Evolutionary conservation across 2,113 vertebrate genomes (phyloP).

Genomic region (Emydura subglobosa): DNA sequence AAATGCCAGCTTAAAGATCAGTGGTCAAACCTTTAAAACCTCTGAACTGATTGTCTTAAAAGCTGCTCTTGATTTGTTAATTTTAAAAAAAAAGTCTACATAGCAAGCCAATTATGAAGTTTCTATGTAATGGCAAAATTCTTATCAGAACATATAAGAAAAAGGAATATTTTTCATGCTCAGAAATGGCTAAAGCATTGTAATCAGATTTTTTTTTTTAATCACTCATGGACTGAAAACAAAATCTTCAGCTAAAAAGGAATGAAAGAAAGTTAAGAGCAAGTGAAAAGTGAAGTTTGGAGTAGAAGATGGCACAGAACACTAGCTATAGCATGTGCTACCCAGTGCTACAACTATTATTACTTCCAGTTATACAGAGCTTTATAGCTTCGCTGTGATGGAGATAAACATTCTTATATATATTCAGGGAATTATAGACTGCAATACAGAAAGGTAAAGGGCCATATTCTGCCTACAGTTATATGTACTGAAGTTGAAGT

Average conservation of each 20-base stretch:
- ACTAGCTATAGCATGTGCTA: neutral
- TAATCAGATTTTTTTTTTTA: too few species aligned
- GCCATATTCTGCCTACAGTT: neutral
- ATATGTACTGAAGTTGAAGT: neutral
- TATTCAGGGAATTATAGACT: neutral
- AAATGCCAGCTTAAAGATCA: neutral
- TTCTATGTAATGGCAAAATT: neutral
- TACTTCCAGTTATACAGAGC: neutral
- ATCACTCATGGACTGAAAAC: neutral
- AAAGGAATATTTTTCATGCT: too few species aligned
- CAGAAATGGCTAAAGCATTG: too few species aligned
- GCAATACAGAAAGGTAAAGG: neutral
- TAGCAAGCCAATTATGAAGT: neutral
- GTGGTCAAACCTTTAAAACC: neutral
- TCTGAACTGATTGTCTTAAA: neutral
- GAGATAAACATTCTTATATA: neutral
- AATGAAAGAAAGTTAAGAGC: neutral
- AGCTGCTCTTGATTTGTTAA: neutral
- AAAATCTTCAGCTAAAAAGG: neutral
- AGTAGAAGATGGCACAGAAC: neutral
- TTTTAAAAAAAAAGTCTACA: neutral
- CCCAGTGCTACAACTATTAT: neutral
- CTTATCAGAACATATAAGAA: neutral
- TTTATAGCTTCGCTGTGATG: neutral
- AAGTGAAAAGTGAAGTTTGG: neutral